Evolutionary conservation across 2,888 invertebrate species (phyloP).

Genomic region (Cinara cedri): DNA sequence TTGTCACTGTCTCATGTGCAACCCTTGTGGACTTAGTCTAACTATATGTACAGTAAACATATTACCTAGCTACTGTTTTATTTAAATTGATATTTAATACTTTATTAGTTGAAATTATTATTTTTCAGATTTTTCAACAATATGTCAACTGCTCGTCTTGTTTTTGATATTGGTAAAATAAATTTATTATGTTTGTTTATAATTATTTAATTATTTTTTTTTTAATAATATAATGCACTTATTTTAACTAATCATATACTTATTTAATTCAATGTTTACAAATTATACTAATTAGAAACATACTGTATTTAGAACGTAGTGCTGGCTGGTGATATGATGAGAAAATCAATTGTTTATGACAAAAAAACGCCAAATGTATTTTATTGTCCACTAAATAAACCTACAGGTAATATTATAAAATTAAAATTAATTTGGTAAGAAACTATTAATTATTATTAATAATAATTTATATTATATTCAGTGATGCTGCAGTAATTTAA

Average conservation of each 20-base stretch:
- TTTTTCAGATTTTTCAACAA: conserved; percentile 47
- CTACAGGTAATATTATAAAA: conserved; percentile 65
- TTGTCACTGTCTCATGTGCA: too few species aligned
- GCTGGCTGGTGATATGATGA: conserved; percentile 73
- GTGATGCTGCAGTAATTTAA: too few species aligned
- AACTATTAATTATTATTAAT: too few species aligned
- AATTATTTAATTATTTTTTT: not conserved
- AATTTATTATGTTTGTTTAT: not conserved
- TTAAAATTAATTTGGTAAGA: not conserved
- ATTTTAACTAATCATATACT: not conserved
- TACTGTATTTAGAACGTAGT: conserved; percentile 57
- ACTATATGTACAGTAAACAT: not conserved
- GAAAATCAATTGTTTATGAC: conserved; percentile 79
- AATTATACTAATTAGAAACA: not conserved
- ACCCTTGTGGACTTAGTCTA: too few species aligned
- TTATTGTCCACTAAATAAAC: conserved; percentile 79
- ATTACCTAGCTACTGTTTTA: not conserved
- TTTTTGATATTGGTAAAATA: conserved; percentile 41
- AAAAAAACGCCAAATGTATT: conserved; percentile 80
- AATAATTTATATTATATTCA: too few species aligned
- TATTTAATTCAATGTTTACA: not conserved
- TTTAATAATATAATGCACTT: not conserved
- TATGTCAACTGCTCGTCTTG: conserved; percentile 26
- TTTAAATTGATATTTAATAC: not conserved
- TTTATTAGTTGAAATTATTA: not conserved